phyloP scores from a whole-genome alignment of 2,888 invertebrate genomes.

The Erebia ligea region DNA sequence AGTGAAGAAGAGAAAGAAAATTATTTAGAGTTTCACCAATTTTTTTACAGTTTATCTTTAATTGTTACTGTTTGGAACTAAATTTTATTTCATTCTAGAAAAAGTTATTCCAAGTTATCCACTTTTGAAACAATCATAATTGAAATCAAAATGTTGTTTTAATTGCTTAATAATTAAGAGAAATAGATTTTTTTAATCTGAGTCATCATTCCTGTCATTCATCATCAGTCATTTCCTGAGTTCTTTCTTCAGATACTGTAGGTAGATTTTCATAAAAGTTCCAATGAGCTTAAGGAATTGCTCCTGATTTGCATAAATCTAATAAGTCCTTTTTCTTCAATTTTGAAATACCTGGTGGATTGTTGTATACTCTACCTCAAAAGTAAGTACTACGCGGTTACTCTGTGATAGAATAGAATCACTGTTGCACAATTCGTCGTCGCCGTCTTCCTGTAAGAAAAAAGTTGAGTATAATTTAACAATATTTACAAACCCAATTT shows the following conservation, averaged over 20 bases:
- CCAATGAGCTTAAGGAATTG: constrained; percentile 5
- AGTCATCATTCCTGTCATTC: no score
- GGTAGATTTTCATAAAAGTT: constrained; percentile 6
- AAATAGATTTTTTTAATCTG: constrained; percentile 1
- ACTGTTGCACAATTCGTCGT: no score
- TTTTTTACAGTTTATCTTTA: constrained; percentile 3
- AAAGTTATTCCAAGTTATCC: constrained; percentile 4
- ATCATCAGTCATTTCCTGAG: no score
- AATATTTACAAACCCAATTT: no score
- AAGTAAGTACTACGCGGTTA: no score
- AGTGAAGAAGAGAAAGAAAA: neutral
- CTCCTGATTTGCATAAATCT: constrained; percentile 6
- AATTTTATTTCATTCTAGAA: constrained; percentile 6
- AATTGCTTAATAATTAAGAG: constrained; percentile 1
- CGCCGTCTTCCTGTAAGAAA: no score
- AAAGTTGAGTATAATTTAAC: no score
- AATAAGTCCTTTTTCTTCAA: constrained; percentile 7
- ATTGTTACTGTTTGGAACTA: constrained; percentile 5
- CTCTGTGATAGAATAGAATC: no score
- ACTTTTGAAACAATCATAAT: neutral
- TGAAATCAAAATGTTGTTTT: constrained; percentile 7
- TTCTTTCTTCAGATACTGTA: constrained; percentile 6
- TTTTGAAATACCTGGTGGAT: constrained; percentile 7
- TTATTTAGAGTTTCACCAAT: constrained; percentile 3
- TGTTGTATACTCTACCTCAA: neutral